Evolutionary conservation across 2,888 invertebrate species (phyloP).

Genomic region (Ligdia adustata): DNA sequence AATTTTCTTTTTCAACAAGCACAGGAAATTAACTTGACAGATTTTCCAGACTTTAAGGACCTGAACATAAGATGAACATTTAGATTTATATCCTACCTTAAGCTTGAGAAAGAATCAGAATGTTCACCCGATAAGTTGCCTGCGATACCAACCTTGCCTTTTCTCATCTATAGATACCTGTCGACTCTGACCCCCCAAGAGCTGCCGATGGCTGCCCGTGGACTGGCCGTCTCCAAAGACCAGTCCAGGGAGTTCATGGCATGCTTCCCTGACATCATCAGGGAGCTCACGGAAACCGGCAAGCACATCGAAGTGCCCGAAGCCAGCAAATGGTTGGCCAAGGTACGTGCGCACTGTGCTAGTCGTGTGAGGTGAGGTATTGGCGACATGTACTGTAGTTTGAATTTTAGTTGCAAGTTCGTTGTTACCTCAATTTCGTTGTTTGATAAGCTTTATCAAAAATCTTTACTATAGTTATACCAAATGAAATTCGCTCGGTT

Average conservation of each 20-base stretch:
- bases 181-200: constrained; percentile 86
- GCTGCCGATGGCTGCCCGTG: constrained; percentile 84
- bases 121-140: constrained; percentile 26
- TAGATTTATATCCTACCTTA: too few species aligned
- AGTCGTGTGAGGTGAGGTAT: constrained; percentile 55
- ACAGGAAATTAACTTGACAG: too few species aligned
- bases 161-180: constrained; percentile 74
- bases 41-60: too few species aligned
- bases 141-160: constrained; percentile 40
- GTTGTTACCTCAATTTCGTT: too few species aligned
- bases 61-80: too few species aligned
- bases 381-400: constrained; percentile 22
- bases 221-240: constrained; percentile 89
- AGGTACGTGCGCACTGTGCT: constrained; percentile 80
- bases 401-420: background rate
- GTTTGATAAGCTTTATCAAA: too few species aligned
- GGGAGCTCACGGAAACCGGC: constrained; percentile 91
- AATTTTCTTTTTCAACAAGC: too few species aligned
- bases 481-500: too few species aligned
- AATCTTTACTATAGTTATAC: too few species aligned
- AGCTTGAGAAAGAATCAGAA: too few species aligned
- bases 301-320: constrained; percentile 90
- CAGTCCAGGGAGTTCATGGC: constrained; percentile 95
- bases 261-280: constrained; percentile 93
- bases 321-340: constrained; percentile 91